These are phyloP conservation scores for Telmatherina bonti DNA, from an alignment of 2,797 vertebrate genomes.

Conservation along the genomic window DNA sequence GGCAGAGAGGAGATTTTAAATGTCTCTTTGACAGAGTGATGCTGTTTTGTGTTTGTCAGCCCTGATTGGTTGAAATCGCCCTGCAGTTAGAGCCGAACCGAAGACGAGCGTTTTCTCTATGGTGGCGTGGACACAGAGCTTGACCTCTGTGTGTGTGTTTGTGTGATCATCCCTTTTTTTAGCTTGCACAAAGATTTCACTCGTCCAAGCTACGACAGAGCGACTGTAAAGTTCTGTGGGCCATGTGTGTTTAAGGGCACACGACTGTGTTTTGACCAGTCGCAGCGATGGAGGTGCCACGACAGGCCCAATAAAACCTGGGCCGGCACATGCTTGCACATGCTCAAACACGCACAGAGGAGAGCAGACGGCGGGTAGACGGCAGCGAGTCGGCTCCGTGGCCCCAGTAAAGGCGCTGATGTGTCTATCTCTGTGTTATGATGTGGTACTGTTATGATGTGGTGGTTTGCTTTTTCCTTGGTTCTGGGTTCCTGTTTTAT, in stretches of 20 bases:
- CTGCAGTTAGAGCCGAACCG: no score
- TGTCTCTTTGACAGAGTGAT: no score
- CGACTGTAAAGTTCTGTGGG: no score
- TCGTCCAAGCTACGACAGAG: no score
- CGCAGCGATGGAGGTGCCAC: constrained; percentile 37
- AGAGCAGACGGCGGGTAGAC: constrained; percentile 20
- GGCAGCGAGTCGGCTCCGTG: constrained; percentile 6
- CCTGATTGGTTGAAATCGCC: no score
- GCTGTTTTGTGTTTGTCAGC: constrained; percentile 20
- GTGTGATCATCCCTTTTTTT: no score
- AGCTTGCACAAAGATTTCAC: no score
- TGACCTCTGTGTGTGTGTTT: constrained; percentile 5
- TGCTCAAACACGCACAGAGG: constrained; percentile 20
- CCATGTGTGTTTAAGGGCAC: constrained; percentile 26
- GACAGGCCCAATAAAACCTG: constrained; percentile 49
- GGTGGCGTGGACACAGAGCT: constrained; percentile 22
- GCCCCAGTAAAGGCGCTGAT: constrained; percentile 18
- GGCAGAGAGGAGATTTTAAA: constrained; percentile 31
- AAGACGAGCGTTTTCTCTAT: constrained; percentile 26
- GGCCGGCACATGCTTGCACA: not conserved
- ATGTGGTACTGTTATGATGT: no score
- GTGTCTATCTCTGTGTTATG: no score
- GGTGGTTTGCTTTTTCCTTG: no score
- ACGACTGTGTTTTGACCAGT: constrained; percentile 58
- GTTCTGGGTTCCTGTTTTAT: no score